These are phyloP conservation scores for Orycteropus afer DNA, from an alignment of 2,113 vertebrate species.

Conservation along the genomic window DNA sequence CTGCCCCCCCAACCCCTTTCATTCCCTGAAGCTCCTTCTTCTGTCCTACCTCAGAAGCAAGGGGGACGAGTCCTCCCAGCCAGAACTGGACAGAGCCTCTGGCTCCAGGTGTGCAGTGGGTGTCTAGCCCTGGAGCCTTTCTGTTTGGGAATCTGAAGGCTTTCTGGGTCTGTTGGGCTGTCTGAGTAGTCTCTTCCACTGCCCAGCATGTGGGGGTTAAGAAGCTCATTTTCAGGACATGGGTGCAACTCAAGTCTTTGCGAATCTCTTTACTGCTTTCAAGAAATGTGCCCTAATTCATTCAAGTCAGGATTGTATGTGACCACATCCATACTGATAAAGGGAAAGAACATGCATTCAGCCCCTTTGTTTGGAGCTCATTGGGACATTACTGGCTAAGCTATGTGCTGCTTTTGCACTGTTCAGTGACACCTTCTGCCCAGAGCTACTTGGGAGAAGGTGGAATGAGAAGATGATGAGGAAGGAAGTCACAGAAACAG, in stretches of 20 bases:
- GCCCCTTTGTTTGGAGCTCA: not conserved
- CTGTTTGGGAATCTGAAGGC: not conserved
- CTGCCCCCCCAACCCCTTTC: not conserved
- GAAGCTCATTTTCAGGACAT: not conserved
- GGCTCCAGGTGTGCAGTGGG: not conserved
- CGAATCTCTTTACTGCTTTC: not conserved
- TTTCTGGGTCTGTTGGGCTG: not conserved
- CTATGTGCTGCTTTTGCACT: fast-evolving
- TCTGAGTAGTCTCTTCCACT: not conserved
- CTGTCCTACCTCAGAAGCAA: not conserved
- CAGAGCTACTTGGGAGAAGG: not conserved
- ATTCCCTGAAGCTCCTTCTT: not conserved
- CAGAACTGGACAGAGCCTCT: not conserved
- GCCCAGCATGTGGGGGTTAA: not conserved
- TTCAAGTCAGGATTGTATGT: not conserved
- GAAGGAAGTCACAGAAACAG: not conserved
- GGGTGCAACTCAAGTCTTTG: not conserved
- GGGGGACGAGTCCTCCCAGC: not conserved
- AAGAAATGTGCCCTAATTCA: not conserved
- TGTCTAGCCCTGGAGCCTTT: not conserved
- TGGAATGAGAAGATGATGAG: too few relatives aligned
- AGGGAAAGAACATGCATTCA: not conserved
- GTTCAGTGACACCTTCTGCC: not conserved
- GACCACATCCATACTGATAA: not conserved
- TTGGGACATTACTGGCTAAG: not conserved